Evolutionary conservation across 2,797 vertebrate species (phyloP).

Genomic region (Fratercula arctica): DNA sequence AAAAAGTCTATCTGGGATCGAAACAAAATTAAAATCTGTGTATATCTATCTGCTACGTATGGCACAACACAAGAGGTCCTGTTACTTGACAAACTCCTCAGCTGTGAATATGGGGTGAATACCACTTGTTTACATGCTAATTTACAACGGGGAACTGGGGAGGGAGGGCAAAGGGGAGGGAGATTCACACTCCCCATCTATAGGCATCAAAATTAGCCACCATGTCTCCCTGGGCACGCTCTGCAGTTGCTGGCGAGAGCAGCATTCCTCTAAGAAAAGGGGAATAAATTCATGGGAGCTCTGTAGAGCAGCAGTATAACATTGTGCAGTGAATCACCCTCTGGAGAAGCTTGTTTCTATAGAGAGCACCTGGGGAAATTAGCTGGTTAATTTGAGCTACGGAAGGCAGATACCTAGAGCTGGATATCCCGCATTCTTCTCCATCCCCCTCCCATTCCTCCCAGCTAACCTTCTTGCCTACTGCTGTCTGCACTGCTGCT

Average conservation of each 20-base stretch:
- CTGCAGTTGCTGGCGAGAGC: not conserved
- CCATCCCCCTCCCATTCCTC: not conserved
- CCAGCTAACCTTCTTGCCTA: not conserved
- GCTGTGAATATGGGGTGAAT: not conserved
- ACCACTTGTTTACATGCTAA: not conserved
- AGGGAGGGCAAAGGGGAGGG: not conserved
- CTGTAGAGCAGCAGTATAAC: not conserved
- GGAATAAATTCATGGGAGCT: not conserved
- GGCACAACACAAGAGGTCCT: not conserved
- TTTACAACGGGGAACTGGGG: not conserved
- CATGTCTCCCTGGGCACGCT: fast-evolving
- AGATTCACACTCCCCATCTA: not conserved
- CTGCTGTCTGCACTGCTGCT: not conserved
- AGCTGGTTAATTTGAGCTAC: not conserved
- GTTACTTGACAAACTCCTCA: not conserved
- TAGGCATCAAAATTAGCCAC: not conserved
- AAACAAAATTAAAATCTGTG: not conserved
- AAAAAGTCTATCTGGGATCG: not conserved
- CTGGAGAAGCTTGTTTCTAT: not conserved
- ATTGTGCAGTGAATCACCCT: not conserved
- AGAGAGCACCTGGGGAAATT: not conserved
- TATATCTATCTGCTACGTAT: not conserved
- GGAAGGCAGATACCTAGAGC: not conserved
- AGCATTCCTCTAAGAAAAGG: not conserved
- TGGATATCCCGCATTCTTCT: not conserved